phyloP scores from a whole-genome alignment of 2,113 vertebrate genomes.

The Poeciliopsis retropinna region DNA sequence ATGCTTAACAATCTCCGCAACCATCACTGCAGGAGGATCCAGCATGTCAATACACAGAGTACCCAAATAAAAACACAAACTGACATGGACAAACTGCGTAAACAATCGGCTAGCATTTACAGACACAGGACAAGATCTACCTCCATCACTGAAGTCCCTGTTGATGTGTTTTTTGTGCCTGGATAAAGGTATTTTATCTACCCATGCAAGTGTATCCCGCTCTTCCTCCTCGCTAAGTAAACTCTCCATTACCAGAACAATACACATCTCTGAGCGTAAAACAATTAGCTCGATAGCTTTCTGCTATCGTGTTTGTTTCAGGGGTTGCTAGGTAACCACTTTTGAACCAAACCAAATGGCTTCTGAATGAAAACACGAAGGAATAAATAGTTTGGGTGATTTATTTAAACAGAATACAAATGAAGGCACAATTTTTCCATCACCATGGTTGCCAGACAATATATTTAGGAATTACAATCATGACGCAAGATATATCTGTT shows the following conservation, averaged over 20 bases:
- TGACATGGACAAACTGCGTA: neutral
- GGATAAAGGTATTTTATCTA: conserved; percentile 89
- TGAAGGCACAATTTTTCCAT: conserved; percentile 20
- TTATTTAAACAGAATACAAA: conserved; percentile 52
- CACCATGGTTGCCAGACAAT: conserved; percentile 13
- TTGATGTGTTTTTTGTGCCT: conserved; percentile 88
- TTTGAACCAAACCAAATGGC: neutral
- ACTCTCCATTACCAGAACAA: conserved; percentile 69
- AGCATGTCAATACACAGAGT: conserved; percentile 32
- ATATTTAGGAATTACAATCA: conserved; percentile 40
- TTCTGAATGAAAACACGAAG: neutral
- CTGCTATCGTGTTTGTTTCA: conserved; percentile 46
- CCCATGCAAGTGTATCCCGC: conserved; percentile 88
- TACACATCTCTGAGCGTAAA: neutral
- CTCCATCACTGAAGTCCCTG: conserved; percentile 94
- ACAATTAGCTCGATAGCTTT: conserved; percentile 33
- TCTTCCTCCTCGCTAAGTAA: conserved; percentile 82
- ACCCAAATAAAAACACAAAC: conserved; percentile 9
- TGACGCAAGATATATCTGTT: neutral
- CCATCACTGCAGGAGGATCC: conserved; percentile 76
- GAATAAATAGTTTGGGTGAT: neutral
- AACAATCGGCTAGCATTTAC: neutral
- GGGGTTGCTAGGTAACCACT: conserved; percentile 70
- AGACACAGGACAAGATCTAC: conserved; percentile 61
- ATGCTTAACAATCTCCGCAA: conserved; percentile 83